Evolutionary conservation across 2,888 invertebrate species (phyloP), one percentile per base, ranked within the genome.

Genomic region (Cerastis leucographa): DNA sequence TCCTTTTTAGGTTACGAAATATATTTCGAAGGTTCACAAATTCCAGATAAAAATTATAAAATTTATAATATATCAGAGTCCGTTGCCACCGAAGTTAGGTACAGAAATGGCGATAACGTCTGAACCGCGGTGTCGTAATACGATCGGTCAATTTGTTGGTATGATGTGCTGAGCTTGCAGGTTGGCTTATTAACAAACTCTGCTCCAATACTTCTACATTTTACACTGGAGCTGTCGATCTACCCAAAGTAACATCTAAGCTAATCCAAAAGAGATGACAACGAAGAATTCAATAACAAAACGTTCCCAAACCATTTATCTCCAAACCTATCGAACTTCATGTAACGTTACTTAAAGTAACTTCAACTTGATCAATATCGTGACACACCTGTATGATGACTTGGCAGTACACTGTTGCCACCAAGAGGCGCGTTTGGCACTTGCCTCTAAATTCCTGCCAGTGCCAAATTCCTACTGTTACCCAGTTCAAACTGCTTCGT

Each of bases 391-490:
- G 71, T 85, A 83, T 88, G 89, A 90, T 89, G 89, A 89, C 87
- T 91, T 90, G 91, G 91, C 92, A 88, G 81, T 87, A 89, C n/a
- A 85, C 42, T 42, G 42, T 64, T 64, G 42, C 64, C 86, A 87
- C 85, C 69, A 40, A 78, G 74, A 84, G 72, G 71, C 69, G 78
- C 82, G 76, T 85, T 89, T 89, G 90, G 90, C 91, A 88, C 87
- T 78, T 80, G 71, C 67, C 79, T 46, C 68, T 73, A 75, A 85
- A 84, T 76, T 77, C 84, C 78, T 66, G 76, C 72, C 86, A 82
- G 76, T 88, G 89, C 90, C 90, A 92, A 91, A 90, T 88, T 88
- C 80, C 83, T 85, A 91, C 91, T 91, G 89, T 92, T 90, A 88
- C 83, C 81, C 85, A 85, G 81, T 86, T 84, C 84, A 83, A 83